Percentiles rank a stretch among this genome's conserved stretches.
Conservation (phyloP, 2,113 vertebrate species). For the Vulpes vulpes region DNA sequence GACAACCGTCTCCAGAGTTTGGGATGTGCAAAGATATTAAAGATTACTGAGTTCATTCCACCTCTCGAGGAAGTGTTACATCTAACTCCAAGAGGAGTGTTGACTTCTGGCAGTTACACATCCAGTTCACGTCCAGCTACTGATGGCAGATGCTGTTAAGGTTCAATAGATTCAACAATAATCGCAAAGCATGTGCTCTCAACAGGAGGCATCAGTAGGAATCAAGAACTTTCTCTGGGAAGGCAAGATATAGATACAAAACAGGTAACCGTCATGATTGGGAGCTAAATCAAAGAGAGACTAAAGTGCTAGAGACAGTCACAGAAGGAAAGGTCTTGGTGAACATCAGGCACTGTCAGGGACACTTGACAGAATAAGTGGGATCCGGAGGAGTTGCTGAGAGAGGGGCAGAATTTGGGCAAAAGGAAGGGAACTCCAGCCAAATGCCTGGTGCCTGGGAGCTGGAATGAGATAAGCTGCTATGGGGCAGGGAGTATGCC, state of each 20-base stretch:
- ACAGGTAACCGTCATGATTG: neutral
- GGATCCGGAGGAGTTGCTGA: neutral
- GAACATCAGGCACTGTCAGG: neutral
- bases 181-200: neutral
- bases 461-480: neutral
- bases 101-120: neutral
- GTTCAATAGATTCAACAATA: neutral
- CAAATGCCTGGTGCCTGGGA: neutral
- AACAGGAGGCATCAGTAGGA: neutral
- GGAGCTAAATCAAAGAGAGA: neutral
- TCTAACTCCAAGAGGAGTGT: neutral
- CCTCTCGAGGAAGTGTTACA: neutral
- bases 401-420: neutral
- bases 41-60: neutral
- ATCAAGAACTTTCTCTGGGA: neutral
- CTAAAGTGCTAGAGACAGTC: neutral
- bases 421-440: neutral
- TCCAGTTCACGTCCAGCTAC: neutral
- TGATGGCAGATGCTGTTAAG: neutral
- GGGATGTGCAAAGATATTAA: neutral
- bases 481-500: too few relatives aligned
- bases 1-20: neutral
- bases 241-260: neutral
- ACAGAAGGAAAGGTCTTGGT: neutral
- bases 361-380: rapidly evolving